Conservation (phyloP, 2,888 invertebrate genomes). For the Plebejus argus region DNA sequence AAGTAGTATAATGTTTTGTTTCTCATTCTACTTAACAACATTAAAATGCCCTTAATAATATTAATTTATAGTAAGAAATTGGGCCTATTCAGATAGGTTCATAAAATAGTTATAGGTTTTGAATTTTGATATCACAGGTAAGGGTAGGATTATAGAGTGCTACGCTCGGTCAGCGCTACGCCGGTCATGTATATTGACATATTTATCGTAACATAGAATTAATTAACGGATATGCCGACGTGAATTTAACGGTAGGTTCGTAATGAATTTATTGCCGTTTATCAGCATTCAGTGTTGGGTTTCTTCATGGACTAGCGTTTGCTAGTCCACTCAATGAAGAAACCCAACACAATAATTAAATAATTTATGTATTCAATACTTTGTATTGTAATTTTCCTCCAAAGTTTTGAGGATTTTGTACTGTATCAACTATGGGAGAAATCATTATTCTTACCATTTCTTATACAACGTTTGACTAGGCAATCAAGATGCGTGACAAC, state of each 20-base stretch:
- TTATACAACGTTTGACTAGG: too few species aligned
- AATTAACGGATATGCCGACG: slow-evolving; percentile 16
- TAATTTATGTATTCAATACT: too few species aligned
- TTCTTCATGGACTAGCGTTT: neutral
- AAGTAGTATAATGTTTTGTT: too few species aligned
- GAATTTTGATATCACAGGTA: neutral
- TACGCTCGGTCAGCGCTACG: neutral
- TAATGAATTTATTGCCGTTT: neutral
- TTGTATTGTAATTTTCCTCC: too few species aligned
- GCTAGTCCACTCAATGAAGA: too few species aligned
- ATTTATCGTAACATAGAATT: slow-evolving; percentile 23
- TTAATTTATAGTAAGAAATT: neutral
- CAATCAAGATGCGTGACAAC: too few species aligned
- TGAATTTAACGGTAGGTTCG: neutral
- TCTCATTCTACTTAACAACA: too few species aligned
- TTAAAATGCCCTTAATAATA: too few species aligned
- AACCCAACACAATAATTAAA: too few species aligned
- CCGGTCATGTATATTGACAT: slow-evolving; percentile 28
- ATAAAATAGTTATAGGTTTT: neutral
- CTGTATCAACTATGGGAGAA: too few species aligned
- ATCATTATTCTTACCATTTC: too few species aligned
- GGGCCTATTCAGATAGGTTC: neutral
- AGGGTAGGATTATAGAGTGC: neutral
- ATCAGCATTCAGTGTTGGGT: neutral
- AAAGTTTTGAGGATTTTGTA: too few species aligned